Percentiles rank a stretch among this genome's conserved stretches.
Evolutionary conservation across 1,140 invertebrate species (phyloP).

Genomic region (Calephelis nemesis): DNA sequence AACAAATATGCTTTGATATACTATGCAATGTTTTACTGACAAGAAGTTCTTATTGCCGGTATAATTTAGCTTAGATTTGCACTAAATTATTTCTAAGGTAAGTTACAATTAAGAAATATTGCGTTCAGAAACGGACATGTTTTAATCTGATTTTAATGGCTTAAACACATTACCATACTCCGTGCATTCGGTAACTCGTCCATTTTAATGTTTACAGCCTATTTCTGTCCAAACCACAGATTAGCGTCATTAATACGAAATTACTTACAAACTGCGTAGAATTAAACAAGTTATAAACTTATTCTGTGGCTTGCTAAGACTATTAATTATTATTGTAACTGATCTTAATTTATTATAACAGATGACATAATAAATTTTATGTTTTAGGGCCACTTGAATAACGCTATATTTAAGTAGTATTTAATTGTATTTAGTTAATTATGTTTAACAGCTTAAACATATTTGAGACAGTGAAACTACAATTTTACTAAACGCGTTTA

Average conservation of each 20-base stretch:
- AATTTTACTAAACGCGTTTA: too few species aligned
- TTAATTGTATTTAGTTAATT: too few species aligned
- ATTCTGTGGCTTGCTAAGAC: neutral
- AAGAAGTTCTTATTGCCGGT: too few species aligned
- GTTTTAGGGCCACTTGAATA: too few species aligned
- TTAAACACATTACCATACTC: neutral
- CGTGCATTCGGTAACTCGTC: neutral
- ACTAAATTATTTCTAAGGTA: constrained; percentile 3
- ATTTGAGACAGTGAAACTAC: too few species aligned
- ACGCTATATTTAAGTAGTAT: too few species aligned
- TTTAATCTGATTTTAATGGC: constrained; percentile 1
- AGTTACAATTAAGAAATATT: constrained; percentile 1
- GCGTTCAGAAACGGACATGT: constrained; percentile 4
- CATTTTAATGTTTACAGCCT: neutral
- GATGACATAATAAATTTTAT: too few species aligned
- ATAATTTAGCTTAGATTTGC: neutral
- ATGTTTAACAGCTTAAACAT: too few species aligned
- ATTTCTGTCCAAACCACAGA: constrained; percentile 16
- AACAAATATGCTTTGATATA: too few species aligned
- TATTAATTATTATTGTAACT: neutral
- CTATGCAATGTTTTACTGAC: too few species aligned
- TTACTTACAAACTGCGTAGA: constrained; percentile 7
- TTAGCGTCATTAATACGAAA: constrained; percentile 20
- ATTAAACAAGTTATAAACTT: constrained; percentile 5
- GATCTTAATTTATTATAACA: too few species aligned